A percentile compares a stretch with the other conserved stretches of the same genome.
Conservation (phyloP, 2,888 invertebrate species). For the Heteromurus nitidus region DNA sequence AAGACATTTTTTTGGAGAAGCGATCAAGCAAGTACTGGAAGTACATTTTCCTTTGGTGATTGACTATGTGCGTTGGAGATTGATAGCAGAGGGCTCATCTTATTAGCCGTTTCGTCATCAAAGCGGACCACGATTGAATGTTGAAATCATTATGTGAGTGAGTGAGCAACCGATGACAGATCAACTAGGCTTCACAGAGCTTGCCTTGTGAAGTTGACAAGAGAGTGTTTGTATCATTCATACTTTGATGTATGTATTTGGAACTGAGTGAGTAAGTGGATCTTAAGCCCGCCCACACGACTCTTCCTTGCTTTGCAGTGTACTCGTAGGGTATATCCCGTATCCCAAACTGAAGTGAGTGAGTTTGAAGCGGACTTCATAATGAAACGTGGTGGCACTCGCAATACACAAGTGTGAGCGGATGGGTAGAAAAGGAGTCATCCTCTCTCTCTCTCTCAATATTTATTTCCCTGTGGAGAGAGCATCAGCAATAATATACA, state of each 20-base stretch:
- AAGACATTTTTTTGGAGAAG: no score
- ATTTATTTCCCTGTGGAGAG: slow-evolving; percentile 8
- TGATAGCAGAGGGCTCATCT: no score
- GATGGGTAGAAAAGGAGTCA: not conserved
- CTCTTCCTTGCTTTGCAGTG: slow-evolving; percentile 18
- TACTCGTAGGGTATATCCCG: slow-evolving; percentile 2
- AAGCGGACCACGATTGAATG: no score
- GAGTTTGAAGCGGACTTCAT: not conserved
- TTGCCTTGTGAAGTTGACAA: not conserved
- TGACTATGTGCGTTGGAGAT: not conserved
- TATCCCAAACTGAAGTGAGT: not conserved
- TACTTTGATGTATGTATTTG: not conserved
- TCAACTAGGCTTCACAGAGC: not conserved
- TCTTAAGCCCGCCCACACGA: slow-evolving; percentile 43
- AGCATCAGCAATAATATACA: no score
- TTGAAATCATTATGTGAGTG: not conserved
- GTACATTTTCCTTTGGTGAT: not conserved
- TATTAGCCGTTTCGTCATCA: no score
- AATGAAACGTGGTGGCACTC: slow-evolving; percentile 1
- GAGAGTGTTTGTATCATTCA: not conserved
- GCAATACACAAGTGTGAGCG: no score
- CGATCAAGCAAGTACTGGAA: no score
- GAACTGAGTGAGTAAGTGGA: slow-evolving; percentile 32
- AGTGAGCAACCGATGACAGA: not conserved
- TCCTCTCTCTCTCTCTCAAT: not conserved